Conservation (phyloP, 2,797 vertebrate species). For the Acipenser ruthenus region DNA sequence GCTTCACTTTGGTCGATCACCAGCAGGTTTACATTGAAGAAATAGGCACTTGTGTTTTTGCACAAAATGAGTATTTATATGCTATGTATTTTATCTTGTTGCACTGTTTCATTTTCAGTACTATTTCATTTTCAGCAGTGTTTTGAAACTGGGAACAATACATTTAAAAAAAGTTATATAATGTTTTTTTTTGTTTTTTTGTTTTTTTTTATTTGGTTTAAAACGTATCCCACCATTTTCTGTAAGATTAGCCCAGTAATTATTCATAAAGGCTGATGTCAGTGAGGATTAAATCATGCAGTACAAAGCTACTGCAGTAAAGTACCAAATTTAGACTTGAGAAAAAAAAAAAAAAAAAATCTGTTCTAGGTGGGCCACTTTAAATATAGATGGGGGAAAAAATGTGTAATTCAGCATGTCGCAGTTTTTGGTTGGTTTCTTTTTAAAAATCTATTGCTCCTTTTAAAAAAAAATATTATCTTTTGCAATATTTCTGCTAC, state of each 20-base stretch:
- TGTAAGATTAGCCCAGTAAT: too few relatives aligned
- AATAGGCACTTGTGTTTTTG: neutral
- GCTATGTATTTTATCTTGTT: neutral
- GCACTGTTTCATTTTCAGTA: neutral
- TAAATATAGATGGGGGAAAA: too few relatives aligned
- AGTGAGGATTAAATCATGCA: constrained; percentile 10
- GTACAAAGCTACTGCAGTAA: constrained; percentile 21
- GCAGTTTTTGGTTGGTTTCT: too few relatives aligned
- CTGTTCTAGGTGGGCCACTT: too few relatives aligned
- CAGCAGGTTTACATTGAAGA: neutral
- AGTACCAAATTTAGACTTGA: neutral
- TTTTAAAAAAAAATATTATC: too few relatives aligned
- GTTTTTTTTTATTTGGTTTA: too few relatives aligned
- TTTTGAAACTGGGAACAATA: neutral
- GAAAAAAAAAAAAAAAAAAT: too few relatives aligned
- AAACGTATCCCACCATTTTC: too few relatives aligned
- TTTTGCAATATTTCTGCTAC: too few relatives aligned
- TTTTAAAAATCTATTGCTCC: too few relatives aligned
- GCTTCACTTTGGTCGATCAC: neutral
- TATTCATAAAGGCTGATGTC: neutral
- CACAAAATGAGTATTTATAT: neutral
- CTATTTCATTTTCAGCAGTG: neutral
- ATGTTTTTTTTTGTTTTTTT: neutral
- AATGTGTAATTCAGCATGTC: too few relatives aligned
- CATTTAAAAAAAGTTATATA: neutral